A percentile compares a stretch with the other conserved stretches of the same genome.
Conservation (phyloP, 2,797 vertebrate species). For the Takifugu ocellatus region DNA sequence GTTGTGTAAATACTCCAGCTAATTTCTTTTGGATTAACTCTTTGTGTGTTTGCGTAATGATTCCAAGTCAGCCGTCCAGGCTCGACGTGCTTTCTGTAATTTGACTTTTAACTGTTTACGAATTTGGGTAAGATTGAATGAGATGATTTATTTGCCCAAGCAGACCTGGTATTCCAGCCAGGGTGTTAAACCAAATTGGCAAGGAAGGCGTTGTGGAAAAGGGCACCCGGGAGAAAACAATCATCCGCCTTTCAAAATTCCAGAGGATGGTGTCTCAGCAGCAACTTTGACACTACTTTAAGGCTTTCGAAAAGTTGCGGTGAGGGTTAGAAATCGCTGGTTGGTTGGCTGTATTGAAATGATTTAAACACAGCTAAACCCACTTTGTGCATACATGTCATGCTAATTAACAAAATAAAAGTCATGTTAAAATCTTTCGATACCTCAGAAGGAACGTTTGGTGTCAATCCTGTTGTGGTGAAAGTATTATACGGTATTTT, state of each 20-base stretch:
- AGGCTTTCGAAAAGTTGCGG: constrained; percentile 9
- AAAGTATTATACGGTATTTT: no score
- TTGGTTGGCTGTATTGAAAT: constrained; percentile 9
- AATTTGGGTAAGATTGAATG: constrained; percentile 50
- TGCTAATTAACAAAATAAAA: not conserved
- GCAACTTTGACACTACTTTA: constrained; percentile 24
- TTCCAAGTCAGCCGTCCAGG: constrained; percentile 59
- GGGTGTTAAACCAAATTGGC: constrained; percentile 32
- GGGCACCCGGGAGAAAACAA: constrained; percentile 8
- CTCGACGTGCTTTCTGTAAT: constrained; percentile 47
- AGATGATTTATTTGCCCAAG: constrained; percentile 47
- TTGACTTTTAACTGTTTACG: constrained; percentile 60
- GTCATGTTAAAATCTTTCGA: not conserved
- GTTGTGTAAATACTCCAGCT: constrained; percentile 82
- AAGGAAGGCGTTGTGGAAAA: constrained; percentile 9
- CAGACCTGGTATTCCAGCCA: constrained; percentile 33
- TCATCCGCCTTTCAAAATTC: not conserved
- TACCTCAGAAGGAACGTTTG: no score
- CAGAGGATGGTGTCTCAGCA: not conserved
- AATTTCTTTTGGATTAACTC: constrained; percentile 85
- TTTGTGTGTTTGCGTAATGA: constrained; percentile 82
- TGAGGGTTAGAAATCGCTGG: constrained; percentile 10
- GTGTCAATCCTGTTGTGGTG: no score
- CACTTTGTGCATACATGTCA: not conserved
- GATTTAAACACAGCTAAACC: constrained; percentile 18